Evolutionary conservation across 2,888 invertebrate genomes (phyloP), one percentile per base, ranked within the genome.

Genomic region (Theristus sp.): DNA sequence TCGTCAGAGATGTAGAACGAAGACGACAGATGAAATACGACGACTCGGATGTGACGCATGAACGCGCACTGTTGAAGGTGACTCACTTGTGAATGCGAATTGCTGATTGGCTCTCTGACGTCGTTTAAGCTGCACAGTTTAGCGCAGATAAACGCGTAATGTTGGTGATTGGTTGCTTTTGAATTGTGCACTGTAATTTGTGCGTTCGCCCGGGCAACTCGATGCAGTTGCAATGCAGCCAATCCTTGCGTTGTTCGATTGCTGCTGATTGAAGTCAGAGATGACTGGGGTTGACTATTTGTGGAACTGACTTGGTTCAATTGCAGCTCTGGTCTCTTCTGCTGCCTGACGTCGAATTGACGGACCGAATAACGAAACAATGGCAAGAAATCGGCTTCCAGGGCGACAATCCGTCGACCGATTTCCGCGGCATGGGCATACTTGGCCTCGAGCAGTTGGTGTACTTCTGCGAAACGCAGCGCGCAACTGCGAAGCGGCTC

Each of bases 341-440:
- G 57, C 86, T 85, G 80, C 89, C 89, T 0, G 79, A 84, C 59
- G 82, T 82, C 63, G 75, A 78, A 10, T 75, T 96, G 10, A 82
- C 83, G 63, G 79, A 80, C 1, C 78, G 93, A 66, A 81, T 89
- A 3, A 85, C 87, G 0, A 87, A 88, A 68, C 90, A 93, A 71
- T 98, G 96, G 96, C 86, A 89, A 71, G 81, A 84, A 62, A 87
- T 94, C 68, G 94, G 96, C 26, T 98, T 98, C 78, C 78, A 78
- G 66, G 96, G 96, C 24, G 89, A 90, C 70, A 93, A 98, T 79
- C 96, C 96, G 0, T 87, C 88, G 75, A 96, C 96, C 0, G 96
- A 98, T 78, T 98, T 98, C 73, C 83, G 96, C 59, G 96, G 96
- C 63, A 96, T 96, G 93, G 96, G 96, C 28, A 75, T 93, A 62